phyloP scores from a whole-genome alignment of 1,140 invertebrate species.

The Magallana ariakensis region DNA sequence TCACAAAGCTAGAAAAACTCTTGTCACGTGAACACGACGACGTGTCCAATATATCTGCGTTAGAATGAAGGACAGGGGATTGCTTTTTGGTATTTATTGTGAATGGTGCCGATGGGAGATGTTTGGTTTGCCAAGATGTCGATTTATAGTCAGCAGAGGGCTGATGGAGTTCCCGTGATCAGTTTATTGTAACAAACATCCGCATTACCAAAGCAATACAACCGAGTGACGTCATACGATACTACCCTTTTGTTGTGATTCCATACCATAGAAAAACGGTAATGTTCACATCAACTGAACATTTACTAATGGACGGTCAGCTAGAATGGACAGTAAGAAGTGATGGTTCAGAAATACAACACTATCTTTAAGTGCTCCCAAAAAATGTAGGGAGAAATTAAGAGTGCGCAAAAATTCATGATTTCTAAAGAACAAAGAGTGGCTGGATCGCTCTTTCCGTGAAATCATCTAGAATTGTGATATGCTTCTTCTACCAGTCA shows the following conservation, averaged over 20 bases:
- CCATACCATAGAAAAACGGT: background rate
- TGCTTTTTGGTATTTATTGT: background rate
- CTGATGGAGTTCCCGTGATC: background rate
- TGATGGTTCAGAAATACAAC: too few species aligned
- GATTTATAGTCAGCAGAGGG: background rate
- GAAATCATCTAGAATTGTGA: slow-evolving; percentile 1
- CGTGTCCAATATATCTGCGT: slow-evolving; percentile 10
- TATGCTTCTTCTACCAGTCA: background rate
- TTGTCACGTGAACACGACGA: background rate
- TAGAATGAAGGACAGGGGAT: background rate
- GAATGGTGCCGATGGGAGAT: background rate
- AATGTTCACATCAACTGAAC: background rate
- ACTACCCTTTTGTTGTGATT: slow-evolving; percentile 13
- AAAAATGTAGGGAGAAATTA: background rate
- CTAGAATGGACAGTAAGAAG: background rate
- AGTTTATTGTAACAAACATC: background rate
- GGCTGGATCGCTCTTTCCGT: slow-evolving; percentile 1
- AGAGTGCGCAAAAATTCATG: background rate
- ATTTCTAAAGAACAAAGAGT: background rate
- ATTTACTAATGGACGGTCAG: slow-evolving; percentile 13
- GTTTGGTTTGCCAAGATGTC: background rate
- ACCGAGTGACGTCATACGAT: slow-evolving; percentile 6
- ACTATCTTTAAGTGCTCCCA: background rate
- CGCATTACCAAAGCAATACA: slow-evolving; percentile 15
- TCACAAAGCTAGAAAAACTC: slow-evolving; percentile 32